Conservation (phyloP, 2,113 vertebrate species). For the Pao palembangensis region DNA sequence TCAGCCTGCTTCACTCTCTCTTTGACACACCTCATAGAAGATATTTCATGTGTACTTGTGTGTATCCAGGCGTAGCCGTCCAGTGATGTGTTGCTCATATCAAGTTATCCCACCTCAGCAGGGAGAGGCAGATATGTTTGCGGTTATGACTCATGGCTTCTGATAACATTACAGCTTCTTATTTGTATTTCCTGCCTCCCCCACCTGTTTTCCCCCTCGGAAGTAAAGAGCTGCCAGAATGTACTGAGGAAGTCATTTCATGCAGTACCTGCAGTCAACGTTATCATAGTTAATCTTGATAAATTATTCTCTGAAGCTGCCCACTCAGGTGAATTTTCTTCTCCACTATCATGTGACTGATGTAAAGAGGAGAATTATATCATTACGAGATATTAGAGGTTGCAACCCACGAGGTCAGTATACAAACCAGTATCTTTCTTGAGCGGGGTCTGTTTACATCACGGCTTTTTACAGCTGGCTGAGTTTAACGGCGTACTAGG, state of each 20-base stretch:
- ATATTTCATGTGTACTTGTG: constrained; percentile 67
- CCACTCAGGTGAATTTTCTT: constrained; percentile 21
- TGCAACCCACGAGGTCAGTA: constrained; percentile 11
- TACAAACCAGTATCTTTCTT: constrained; percentile 6
- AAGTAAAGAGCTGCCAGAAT: constrained; percentile 44
- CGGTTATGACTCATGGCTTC: constrained; percentile 55
- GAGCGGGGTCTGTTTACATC: constrained; percentile 15
- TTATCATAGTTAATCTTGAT: constrained; percentile 31
- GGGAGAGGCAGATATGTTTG: constrained; percentile 61
- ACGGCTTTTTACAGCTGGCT: constrained; percentile 17
- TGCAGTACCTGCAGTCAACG: constrained; percentile 23
- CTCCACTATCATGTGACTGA: neutral
- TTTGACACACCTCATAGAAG: constrained; percentile 61
- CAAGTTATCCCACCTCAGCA: constrained; percentile 50
- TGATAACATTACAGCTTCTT: constrained; percentile 66
- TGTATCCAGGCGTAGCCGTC: constrained; percentile 44
- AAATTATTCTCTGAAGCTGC: constrained; percentile 17
- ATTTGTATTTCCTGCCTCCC: constrained; percentile 58
- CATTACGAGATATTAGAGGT: neutral
- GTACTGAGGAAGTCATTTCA: constrained; percentile 18
- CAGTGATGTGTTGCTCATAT: constrained; percentile 58
- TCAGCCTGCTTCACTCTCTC: constrained; percentile 12
- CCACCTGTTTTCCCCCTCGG: constrained; percentile 43
- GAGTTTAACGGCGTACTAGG: constrained; percentile 9
- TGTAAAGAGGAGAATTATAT: neutral